Evolutionary conservation across 1,140 invertebrate genomes (phyloP).

Genomic region (Tenebrio molitor): DNA sequence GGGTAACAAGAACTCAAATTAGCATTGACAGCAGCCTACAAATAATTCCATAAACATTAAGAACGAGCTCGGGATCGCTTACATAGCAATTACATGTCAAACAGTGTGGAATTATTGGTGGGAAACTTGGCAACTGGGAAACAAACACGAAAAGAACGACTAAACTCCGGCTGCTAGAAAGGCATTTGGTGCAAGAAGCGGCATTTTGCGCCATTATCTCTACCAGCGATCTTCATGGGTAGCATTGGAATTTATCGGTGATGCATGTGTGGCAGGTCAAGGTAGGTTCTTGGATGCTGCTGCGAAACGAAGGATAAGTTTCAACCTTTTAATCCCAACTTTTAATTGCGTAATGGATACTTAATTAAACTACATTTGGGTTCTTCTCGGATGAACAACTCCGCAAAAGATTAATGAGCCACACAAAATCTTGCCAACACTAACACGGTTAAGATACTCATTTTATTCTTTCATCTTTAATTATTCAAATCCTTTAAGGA

Average conservation of each 20-base stretch:
- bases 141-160: slow-evolving; percentile 32
- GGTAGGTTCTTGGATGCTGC: slow-evolving; percentile 10
- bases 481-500: no score
- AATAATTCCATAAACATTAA: slow-evolving; percentile 36
- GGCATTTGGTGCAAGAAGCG: slow-evolving; percentile 32
- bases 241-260: neutral
- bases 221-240: slow-evolving; percentile 3
- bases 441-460: no score
- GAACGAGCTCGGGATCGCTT: slow-evolving; percentile 25
- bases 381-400: no score
- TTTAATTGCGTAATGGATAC: no score
- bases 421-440: neutral
- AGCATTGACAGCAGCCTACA: slow-evolving; percentile 29
- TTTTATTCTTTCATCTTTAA: no score
- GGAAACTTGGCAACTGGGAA: slow-evolving; percentile 32
- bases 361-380: no score
- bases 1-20: slow-evolving; percentile 17
- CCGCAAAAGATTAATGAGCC: slow-evolving; percentile 6
- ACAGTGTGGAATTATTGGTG: slow-evolving; percentile 37
- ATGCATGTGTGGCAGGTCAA: slow-evolving; percentile 32
- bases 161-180: slow-evolving; percentile 17
- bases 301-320: neutral
- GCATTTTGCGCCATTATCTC: slow-evolving; percentile 25
- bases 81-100: slow-evolving; percentile 37
- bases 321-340: no score